phyloP scores from a whole-genome alignment of 1,140 invertebrate genomes.

The Cecropterus lyciades region DNA sequence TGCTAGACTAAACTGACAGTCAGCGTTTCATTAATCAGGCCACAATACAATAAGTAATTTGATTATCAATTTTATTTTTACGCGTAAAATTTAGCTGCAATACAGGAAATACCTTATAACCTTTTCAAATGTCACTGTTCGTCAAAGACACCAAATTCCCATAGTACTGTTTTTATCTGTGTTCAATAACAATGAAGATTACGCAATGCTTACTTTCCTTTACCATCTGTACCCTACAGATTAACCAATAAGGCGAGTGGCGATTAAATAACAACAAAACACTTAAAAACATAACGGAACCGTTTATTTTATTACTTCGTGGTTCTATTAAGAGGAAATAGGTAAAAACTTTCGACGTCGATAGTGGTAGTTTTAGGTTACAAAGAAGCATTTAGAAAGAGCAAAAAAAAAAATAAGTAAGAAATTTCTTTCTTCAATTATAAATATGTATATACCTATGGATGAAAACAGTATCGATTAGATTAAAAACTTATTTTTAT shows the following conservation, averaged over 20 bases:
- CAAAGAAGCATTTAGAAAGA: too few species aligned
- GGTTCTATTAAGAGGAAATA: not conserved
- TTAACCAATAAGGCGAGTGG: not conserved
- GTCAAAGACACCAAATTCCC: constrained; percentile 18
- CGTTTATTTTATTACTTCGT: not conserved
- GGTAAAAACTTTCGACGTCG: not conserved
- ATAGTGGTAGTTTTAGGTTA: too few species aligned
- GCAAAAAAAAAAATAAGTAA: too few species aligned
- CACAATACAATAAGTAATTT: not conserved
- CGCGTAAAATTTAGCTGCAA: not conserved
- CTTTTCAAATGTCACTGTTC: constrained; percentile 25
- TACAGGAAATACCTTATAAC: constrained; percentile 2
- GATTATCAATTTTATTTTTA: not conserved
- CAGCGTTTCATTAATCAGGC: constrained; percentile 12
- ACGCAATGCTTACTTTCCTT: constrained; percentile 8
- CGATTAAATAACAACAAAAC: constrained; percentile 8
- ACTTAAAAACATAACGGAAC: not conserved
- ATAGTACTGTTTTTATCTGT: not conserved
- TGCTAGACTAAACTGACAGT: constrained; percentile 7
- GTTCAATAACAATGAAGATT: constrained; percentile 4
- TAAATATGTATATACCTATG: too few species aligned
- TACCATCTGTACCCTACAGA: constrained; percentile 4
- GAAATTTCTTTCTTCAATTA: too few species aligned
- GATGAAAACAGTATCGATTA: too few species aligned
- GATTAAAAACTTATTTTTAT: too few species aligned